A percentile compares a stretch with the other conserved stretches of the same genome.
phyloP scores from a whole-genome alignment of 2,113 vertebrate genomes.

The Orycteropus afer region DNA sequence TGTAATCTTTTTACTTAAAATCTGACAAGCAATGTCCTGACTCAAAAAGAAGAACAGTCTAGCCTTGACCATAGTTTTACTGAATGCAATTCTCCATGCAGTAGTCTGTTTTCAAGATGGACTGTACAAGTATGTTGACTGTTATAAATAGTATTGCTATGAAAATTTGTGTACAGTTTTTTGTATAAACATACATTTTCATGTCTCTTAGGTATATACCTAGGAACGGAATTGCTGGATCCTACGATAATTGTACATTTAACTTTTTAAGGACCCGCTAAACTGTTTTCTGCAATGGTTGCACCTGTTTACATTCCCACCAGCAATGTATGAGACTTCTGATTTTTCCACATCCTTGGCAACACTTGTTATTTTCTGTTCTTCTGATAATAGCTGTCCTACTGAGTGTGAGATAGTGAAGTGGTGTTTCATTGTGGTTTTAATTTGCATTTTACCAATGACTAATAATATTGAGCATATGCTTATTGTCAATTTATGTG shows the following conservation, averaged over 20 bases:
- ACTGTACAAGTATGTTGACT: background rate
- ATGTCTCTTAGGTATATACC: background rate
- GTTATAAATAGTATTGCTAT: background rate
- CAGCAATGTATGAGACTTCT: background rate
- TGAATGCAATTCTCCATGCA: slow-evolving; percentile 7
- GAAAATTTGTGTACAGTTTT: background rate
- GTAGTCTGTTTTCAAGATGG: background rate
- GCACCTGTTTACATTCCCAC: background rate
- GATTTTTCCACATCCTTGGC: background rate
- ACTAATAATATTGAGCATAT: background rate
- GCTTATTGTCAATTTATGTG: background rate
- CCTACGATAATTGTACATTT: background rate
- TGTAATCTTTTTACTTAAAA: slow-evolving; percentile 16
- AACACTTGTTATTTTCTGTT: background rate
- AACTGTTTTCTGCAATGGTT: background rate
- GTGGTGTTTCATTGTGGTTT: background rate
- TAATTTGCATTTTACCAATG: background rate
- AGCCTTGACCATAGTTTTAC: background rate
- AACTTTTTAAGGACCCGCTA: background rate
- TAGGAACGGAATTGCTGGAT: background rate
- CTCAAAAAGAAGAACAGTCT: background rate
- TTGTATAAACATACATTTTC: slow-evolving; percentile 18
- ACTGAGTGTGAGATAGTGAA: background rate
- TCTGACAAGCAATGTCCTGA: background rate
- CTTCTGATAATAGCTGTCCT: background rate